Evolutionary conservation across 2,797 vertebrate species (phyloP).

Genomic region (Pantherophis alleghaniensis): DNA sequence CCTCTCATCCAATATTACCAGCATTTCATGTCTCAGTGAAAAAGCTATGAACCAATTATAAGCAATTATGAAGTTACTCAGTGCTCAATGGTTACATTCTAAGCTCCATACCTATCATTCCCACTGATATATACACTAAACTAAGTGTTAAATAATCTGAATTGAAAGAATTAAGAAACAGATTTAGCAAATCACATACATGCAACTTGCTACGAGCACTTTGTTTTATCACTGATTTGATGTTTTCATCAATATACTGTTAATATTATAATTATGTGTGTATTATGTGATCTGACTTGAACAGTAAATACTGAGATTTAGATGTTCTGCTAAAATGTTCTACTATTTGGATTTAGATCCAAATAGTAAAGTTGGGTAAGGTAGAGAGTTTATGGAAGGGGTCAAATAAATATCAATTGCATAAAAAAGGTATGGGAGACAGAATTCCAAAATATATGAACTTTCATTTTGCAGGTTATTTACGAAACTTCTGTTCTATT

Average conservation of each 20-base stretch:
- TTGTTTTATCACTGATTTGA: not conserved
- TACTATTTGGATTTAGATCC: too few species aligned
- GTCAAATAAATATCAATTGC: not conserved
- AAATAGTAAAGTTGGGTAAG: not conserved
- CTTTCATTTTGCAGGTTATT: not conserved
- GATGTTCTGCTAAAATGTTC: not conserved
- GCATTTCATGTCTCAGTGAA: conserved; percentile 32
- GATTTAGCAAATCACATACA: not conserved
- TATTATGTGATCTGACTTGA: not conserved
- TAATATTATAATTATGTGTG: not conserved
- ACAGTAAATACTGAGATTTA: not conserved
- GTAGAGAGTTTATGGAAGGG: not conserved
- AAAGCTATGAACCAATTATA: conserved; percentile 27
- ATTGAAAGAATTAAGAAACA: not conserved
- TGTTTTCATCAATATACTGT: not conserved
- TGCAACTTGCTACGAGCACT: not conserved
- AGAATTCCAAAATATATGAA: not conserved
- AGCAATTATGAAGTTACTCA: conserved; percentile 20
- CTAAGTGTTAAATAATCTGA: not conserved
- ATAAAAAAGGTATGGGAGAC: not conserved
- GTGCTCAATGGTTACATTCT: conserved; percentile 1
- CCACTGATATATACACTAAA: not conserved
- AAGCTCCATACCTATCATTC: not conserved
- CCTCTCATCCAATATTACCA: conserved; percentile 9
- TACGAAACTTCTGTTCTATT: not conserved